phyloP scores from a whole-genome alignment of 1,140 invertebrate genomes.

The Rhyacophila brunnea region DNA sequence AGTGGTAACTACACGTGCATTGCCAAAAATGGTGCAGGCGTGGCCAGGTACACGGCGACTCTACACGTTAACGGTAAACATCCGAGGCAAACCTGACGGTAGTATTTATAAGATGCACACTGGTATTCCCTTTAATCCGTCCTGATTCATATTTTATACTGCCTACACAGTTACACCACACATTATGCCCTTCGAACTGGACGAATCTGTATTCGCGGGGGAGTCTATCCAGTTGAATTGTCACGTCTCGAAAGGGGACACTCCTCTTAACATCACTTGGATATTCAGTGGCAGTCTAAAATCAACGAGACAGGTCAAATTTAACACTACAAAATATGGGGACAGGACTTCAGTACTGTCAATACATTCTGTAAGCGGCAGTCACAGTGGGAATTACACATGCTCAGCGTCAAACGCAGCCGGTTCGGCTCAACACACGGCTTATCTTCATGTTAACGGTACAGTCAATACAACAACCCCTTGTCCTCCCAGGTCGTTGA shows the following conservation, averaged over 20 bases:
- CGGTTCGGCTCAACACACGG: slow-evolving; percentile 61
- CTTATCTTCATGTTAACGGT: slow-evolving; percentile 67
- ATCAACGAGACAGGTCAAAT: slow-evolving; percentile 19
- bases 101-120: slow-evolving; percentile 17
- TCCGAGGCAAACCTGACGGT: neutral
- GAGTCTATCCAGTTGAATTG: slow-evolving; percentile 63
- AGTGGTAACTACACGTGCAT: slow-evolving; percentile 76
- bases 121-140: slow-evolving; percentile 38
- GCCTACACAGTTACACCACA: slow-evolving; percentile 60
- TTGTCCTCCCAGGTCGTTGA: slow-evolving; percentile 1
- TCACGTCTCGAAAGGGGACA: slow-evolving; percentile 59
- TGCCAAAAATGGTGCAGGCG: slow-evolving; percentile 73
- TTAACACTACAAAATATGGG: slow-evolving; percentile 44
- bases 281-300: slow-evolving; percentile 41
- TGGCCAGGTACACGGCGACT: slow-evolving; percentile 56
- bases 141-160: slow-evolving; percentile 10
- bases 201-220: slow-evolving; percentile 64
- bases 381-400: slow-evolving; percentile 70
- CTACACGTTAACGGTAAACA: slow-evolving; percentile 64
- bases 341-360: slow-evolving; percentile 58
- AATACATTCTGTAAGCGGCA: slow-evolving; percentile 56
- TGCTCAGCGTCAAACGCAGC: slow-evolving; percentile 67
- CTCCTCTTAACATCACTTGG: slow-evolving; percentile 54
- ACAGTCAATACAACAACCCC: slow-evolving; percentile 32
- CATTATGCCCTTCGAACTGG: slow-evolving; percentile 68